Evolutionary conservation across 1,140 invertebrate genomes (phyloP).

Genomic region (Rhyzopertha dominica): DNA sequence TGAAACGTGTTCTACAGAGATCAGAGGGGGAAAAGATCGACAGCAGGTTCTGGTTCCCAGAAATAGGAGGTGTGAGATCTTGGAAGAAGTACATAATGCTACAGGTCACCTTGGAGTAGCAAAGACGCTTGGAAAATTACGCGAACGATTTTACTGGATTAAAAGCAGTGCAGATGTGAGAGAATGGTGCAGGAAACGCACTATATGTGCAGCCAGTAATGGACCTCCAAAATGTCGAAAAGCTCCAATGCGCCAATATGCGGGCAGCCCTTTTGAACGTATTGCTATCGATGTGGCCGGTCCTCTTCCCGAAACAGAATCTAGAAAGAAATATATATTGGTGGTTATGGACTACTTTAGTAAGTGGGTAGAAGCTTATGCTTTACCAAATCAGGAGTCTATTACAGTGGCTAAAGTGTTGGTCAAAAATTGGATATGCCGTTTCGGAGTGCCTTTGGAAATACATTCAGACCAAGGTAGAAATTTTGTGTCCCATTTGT

Average conservation of each 20-base stretch:
- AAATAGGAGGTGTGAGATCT: too few relatives aligned
- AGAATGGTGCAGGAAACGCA: neutral
- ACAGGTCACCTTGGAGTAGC: neutral
- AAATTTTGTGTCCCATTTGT: too few relatives aligned
- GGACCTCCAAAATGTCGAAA: slow-evolving; percentile 11
- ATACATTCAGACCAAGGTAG: too few relatives aligned
- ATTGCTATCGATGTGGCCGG: slow-evolving; percentile 20
- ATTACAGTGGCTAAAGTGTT: too few relatives aligned
- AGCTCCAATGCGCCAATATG: slow-evolving; percentile 17
- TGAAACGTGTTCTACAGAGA: too few relatives aligned
- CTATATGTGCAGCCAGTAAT: neutral
- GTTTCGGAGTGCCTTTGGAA: too few relatives aligned
- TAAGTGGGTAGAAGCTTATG: too few relatives aligned
- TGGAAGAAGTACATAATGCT: too few relatives aligned
- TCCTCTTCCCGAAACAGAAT: slow-evolving; percentile 12
- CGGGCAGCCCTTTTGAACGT: slow-evolving; percentile 18
- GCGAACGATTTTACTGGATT: slow-evolving; percentile 4
- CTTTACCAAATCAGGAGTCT: too few relatives aligned
- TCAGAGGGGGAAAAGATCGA: too few relatives aligned
- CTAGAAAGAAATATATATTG: slow-evolving; percentile 24
- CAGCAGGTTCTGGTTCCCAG: too few relatives aligned
- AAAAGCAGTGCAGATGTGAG: neutral
- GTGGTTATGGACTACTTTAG: slow-evolving; percentile 29
- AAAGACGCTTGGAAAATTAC: neutral
- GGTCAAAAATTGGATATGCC: too few relatives aligned